Evolutionary conservation across 1,140 invertebrate genomes (phyloP).

Genomic region (Ostrea denselamellosa): DNA sequence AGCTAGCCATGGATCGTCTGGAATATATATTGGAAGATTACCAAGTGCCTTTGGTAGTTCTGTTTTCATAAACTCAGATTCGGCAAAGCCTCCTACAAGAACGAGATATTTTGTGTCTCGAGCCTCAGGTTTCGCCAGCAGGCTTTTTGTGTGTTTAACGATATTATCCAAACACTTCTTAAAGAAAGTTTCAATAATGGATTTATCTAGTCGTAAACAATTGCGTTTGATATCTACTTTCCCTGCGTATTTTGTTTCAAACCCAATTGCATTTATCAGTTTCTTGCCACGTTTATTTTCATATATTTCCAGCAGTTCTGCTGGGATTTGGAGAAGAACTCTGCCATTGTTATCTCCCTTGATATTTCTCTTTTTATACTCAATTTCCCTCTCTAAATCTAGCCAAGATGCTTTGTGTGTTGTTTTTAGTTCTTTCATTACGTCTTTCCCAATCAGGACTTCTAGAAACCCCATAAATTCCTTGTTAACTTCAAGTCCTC

Average conservation of each 20-base stretch:
- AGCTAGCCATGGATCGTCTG: constrained; percentile 27
- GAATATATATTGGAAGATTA: not conserved
- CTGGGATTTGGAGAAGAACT: constrained; percentile 34
- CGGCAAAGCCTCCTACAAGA: constrained; percentile 51
- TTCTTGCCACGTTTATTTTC: not conserved
- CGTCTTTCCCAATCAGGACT: constrained; percentile 49
- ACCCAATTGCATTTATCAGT: not conserved
- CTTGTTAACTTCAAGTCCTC: constrained; percentile 35
- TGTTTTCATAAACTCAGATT: constrained; percentile 41
- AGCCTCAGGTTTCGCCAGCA: not conserved
- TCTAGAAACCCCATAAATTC: constrained; percentile 12
- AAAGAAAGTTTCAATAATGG: constrained; percentile 14
- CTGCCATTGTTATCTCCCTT: not conserved
- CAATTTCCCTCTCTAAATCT: constrained; percentile 51
- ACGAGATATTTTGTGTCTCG: constrained; percentile 3
- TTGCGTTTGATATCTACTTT: constrained; percentile 21
- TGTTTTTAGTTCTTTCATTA: constrained; percentile 64
- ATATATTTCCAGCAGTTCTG: not conserved
- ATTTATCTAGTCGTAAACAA: constrained; percentile 29
- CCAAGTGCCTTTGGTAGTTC: not conserved
- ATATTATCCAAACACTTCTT: not conserved
- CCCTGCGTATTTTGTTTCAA: constrained; percentile 31
- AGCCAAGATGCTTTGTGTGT: constrained; percentile 59
- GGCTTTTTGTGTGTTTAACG: not conserved
- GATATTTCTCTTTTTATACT: constrained; percentile 32